phyloP scores from a whole-genome alignment of 2,113 vertebrate species.

The Condylura cristata region DNA sequence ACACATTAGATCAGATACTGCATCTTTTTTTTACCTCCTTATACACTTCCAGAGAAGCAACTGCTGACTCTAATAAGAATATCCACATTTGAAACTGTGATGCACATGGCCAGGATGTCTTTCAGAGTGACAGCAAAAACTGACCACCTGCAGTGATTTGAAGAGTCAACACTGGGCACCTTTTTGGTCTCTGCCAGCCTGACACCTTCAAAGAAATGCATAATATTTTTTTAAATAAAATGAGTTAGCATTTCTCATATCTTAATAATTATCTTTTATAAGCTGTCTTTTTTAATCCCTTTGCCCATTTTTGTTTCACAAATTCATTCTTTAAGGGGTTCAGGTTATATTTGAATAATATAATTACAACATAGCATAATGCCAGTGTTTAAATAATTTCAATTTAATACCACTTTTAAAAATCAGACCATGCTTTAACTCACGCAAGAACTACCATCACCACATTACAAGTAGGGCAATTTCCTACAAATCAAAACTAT shows the following conservation, averaged over 20 bases:
- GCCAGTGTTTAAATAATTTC: constrained; percentile 47
- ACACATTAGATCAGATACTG: background rate
- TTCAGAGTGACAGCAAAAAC: background rate
- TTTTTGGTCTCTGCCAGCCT: background rate
- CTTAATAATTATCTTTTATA: constrained; percentile 3
- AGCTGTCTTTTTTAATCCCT: background rate
- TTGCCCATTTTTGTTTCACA: background rate
- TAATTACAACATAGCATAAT: background rate
- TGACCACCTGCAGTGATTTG: background rate
- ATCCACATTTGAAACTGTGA: constrained; percentile 19
- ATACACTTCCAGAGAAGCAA: background rate
- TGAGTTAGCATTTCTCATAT: background rate
- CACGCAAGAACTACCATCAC: background rate
- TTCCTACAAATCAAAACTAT: background rate
- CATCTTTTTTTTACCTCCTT: background rate
- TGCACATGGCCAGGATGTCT: background rate
- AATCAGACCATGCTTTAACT: background rate
- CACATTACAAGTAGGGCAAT: background rate
- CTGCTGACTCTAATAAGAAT: constrained; percentile 20
- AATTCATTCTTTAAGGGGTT: constrained; percentile 13
- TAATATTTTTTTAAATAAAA: constrained; percentile 16
- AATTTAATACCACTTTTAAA: constrained; percentile 12
- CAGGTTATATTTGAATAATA: background rate
- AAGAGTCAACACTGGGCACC: background rate
- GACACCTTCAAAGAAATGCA: background rate